Evolutionary conservation across 2,113 vertebrate genomes (phyloP), one percentile per base, ranked within the genome.

Genomic region (Microtus richardsoni): DNA sequence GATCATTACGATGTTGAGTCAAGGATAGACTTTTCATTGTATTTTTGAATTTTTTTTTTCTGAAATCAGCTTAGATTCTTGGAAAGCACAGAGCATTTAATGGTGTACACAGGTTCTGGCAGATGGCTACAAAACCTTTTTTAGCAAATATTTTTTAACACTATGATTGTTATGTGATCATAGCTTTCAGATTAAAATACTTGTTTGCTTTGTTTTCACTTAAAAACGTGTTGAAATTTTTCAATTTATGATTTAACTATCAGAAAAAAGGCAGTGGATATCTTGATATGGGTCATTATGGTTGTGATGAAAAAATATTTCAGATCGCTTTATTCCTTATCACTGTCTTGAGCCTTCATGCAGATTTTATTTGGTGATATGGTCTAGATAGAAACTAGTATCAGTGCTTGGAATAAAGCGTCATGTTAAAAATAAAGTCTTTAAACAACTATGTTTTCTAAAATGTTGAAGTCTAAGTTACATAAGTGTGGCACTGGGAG

Each of bases 401-500:
- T 41, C 12, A 89, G 41, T 68, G 54, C 2, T 94, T 93, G 41
- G 58, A 54, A 79, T 14, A 71, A 79, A 89, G 11, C 54, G 94
- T 93, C n/a, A 87, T 58, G 44, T 14, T 83, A 73, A 93, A 85
- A 95, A 89, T 19, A 89, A 94, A 90, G 49, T 86, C 68, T 93
- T 93, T 19, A 28, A 44, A 84, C 96, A 91, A 28, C 41, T 89
- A 41, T 79, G 60, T 82, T 87, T 68, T 91, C 22, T 68, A 2
- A 87, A 52, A 74, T 44, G 13, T 1, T 54, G 79, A 19, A 58
- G 4, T 75, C 6, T 49, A 74, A 64, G 13, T n/a, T 58, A 89
- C 64, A 36, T 26, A 39, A 52, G 0, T 80, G 11, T 89, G 12
- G 79, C 84, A 33, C 88, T 52, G 49, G 26, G 28, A 88, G 77